Percentiles rank a stretch among this genome's conserved stretches.
These are phyloP conservation scores for Diogma glabrata DNA, from an alignment of 2,888 invertebrate genomes.

Conservation along the genomic window DNA sequence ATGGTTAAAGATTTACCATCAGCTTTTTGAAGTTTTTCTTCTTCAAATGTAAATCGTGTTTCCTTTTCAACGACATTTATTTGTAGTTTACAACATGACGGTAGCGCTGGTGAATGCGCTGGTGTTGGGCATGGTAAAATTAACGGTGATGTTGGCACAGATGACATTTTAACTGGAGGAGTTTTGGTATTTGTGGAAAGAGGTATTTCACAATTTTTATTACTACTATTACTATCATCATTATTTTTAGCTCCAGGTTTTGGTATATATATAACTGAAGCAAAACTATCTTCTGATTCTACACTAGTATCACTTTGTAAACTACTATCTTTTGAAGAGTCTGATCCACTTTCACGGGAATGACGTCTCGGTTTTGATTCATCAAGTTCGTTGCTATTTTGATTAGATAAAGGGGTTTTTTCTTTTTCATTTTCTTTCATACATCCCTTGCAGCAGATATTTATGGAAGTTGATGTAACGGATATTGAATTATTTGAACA, in stretches of 20 bases:
- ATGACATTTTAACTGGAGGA: conserved; percentile 39
- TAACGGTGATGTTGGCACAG: conserved; percentile 64
- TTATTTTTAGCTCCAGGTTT: conserved; percentile 54
- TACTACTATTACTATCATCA: conserved; percentile 23
- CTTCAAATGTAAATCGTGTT: conserved; percentile 27
- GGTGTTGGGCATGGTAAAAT: conserved; percentile 37
- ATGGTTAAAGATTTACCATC: conserved; percentile 4
- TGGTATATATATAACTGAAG: conserved; percentile 84
- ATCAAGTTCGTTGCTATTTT: conserved; percentile 29
- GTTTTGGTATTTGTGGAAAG: neutral
- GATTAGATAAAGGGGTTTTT: conserved; percentile 18
- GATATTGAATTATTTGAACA: conserved; percentile 1
- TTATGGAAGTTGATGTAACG: conserved; percentile 1
- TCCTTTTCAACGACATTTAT: conserved; percentile 1
- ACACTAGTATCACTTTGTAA: conserved; percentile 89
- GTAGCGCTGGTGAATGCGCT: conserved; percentile 33
- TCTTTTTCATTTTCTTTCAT: conserved; percentile 3
- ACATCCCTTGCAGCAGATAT: no score
- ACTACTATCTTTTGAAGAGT: conserved; percentile 79
- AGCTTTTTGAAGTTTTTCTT: conserved; percentile 23
- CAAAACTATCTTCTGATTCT: conserved; percentile 87
- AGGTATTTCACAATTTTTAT: conserved; percentile 27
- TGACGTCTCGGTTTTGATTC: conserved; percentile 52
- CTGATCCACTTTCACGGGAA: conserved; percentile 79
- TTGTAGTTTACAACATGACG: conserved; percentile 9